Evolutionary conservation across 2,797 vertebrate species (phyloP).

Genomic region (Ctenopoma kingsleyae): DNA sequence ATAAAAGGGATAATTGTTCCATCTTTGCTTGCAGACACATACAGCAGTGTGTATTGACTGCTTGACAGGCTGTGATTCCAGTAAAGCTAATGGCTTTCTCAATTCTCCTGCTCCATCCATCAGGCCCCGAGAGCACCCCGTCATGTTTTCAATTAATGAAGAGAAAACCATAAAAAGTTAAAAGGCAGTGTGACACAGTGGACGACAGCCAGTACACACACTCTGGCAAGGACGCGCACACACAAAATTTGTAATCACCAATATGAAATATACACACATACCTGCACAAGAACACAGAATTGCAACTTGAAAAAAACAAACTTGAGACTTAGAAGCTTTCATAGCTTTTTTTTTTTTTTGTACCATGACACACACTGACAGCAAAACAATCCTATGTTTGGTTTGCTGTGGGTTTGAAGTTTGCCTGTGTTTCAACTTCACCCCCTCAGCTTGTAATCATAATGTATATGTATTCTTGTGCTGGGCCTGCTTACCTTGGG

Average conservation of each 20-base stretch:
- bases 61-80: conserved; percentile 86
- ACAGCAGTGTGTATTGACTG: conserved; percentile 88
- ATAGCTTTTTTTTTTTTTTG: conserved; percentile 5
- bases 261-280: conserved; percentile 39
- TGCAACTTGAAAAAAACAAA: conserved; percentile 19
- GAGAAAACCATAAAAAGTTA: conserved; percentile 80
- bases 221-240: conserved; percentile 39
- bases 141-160: conserved; percentile 87
- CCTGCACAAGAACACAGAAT: conserved; percentile 20
- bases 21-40: conserved; percentile 86
- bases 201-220: conserved; percentile 56
- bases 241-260: conserved; percentile 48
- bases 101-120: conserved; percentile 86
- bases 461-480: conserved; percentile 58
- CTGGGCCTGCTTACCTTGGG: conserved; percentile 51
- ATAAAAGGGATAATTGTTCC: conserved; percentile 89
- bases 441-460: conserved; percentile 73
- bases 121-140: conserved; percentile 79
- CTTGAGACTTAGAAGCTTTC: conserved; percentile 35
- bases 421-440: conserved; percentile 39
- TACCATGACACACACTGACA: conserved; percentile 23
- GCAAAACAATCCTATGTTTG: conserved; percentile 47
- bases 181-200: conserved; percentile 65
- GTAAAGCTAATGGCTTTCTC: conserved; percentile 87
- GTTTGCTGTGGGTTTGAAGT: conserved; percentile 64